Evolutionary conservation across 1,140 invertebrate species (phyloP).

Genomic region (Conus betulinus): DNA sequence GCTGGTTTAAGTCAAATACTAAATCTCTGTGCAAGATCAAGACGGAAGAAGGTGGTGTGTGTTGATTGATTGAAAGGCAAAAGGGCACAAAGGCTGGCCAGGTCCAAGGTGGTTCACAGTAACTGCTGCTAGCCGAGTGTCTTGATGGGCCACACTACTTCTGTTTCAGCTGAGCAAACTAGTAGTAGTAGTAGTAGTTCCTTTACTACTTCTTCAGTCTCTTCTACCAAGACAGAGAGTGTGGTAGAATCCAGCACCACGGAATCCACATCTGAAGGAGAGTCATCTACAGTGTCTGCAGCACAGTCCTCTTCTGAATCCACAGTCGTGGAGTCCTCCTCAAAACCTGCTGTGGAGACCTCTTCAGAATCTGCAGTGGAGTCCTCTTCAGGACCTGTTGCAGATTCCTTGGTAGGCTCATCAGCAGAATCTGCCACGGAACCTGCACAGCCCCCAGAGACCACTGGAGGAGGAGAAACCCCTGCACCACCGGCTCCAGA

Average conservation of each 20-base stretch:
- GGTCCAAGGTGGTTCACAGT: no score
- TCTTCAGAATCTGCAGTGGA: not conserved
- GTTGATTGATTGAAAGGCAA: no score
- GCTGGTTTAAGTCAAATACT: no score
- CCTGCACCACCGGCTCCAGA: not conserved
- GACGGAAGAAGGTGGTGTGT: no score
- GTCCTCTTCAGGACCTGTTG: not conserved
- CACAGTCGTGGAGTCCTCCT: not conserved
- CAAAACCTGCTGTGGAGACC: not conserved
- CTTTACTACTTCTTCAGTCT: not conserved
- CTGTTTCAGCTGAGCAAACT: slow-evolving; percentile 28
- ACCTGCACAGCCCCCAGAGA: not conserved
- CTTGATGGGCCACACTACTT: not conserved
- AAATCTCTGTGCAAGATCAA: no score
- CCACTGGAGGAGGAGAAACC: not conserved
- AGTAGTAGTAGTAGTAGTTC: slow-evolving; percentile 29
- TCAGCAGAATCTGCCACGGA: not conserved
- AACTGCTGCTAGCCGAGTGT: not conserved
- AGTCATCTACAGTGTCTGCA: not conserved
- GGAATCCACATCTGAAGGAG: not conserved
- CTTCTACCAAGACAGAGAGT: not conserved
- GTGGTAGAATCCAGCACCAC: not conserved
- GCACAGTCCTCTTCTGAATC: not conserved
- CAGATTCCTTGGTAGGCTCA: no score
- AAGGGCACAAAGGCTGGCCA: no score